Evolutionary conservation across 2,888 invertebrate species (phyloP).

Genomic region (Pardosa pseudoannulata): DNA sequence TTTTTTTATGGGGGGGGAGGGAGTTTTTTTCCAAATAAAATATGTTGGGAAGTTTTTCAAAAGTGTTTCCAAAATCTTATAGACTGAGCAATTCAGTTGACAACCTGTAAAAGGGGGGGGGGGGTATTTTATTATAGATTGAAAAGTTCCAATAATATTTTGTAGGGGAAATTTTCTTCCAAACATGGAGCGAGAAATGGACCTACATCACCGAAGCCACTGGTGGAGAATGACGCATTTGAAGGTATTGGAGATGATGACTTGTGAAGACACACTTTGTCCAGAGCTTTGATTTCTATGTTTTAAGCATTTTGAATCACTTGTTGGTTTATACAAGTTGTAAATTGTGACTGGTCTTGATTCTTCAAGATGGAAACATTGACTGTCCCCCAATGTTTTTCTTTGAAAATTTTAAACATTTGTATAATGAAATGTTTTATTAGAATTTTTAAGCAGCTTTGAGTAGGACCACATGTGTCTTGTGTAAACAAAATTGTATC

Average conservation of each 20-base stretch:
- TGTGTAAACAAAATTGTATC: background rate
- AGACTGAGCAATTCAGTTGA: too few relatives aligned
- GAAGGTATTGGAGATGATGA: conserved; percentile 97
- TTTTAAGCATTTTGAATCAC: background rate
- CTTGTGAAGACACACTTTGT: conserved; percentile 76
- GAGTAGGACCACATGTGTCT: background rate
- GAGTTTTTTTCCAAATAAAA: too few relatives aligned
- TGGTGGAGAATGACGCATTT: conserved; percentile 91
- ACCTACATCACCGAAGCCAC: conserved; percentile 74
- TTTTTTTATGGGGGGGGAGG: too few relatives aligned
- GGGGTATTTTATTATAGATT: too few relatives aligned
- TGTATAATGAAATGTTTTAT: background rate
- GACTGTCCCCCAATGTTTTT: conserved; percentile 10
- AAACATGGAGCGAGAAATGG: conserved; percentile 60
- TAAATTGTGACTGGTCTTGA: background rate
- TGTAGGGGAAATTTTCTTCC: conserved; percentile 53
- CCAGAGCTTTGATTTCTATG: background rate
- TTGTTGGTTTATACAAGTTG: background rate
- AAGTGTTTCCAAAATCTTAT: too few relatives aligned
- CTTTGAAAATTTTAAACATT: conserved; percentile 4
- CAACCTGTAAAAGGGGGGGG: too few relatives aligned
- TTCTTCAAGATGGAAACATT: background rate
- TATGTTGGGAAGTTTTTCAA: too few relatives aligned
- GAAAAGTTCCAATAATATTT: too few relatives aligned
- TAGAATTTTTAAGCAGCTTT: background rate